These are phyloP conservation scores for Calephelis nemesis DNA, from an alignment of 1,140 invertebrate species.

Conservation along the genomic window DNA sequence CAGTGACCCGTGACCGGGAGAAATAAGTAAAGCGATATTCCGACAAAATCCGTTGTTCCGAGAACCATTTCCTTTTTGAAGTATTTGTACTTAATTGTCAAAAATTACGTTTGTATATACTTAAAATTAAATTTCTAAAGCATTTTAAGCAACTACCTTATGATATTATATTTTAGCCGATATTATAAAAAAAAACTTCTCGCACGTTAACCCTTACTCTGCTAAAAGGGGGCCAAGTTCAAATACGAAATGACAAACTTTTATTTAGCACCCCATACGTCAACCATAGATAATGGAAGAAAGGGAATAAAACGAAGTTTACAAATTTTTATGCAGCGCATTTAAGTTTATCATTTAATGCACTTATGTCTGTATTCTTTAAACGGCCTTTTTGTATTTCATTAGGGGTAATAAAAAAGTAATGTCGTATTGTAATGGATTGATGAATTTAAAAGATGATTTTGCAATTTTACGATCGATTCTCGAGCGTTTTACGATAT, in stretches of 20 bases:
- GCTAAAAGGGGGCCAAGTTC: slow-evolving; percentile 55
- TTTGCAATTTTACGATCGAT: slow-evolving; percentile 71
- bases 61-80: too few relatives aligned
- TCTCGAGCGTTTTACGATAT: slow-evolving; percentile 54
- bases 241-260: slow-evolving; percentile 61
- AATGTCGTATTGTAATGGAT: slow-evolving; percentile 69
- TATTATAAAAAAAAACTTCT: background rate
- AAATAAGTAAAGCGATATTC: too few relatives aligned
- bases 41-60: too few relatives aligned
- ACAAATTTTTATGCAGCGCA: slow-evolving; percentile 73
- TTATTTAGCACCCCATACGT: slow-evolving; percentile 61
- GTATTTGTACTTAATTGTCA: too few relatives aligned
- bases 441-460: slow-evolving; percentile 74
- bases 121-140: too few relatives aligned
- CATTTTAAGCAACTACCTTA: too few relatives aligned
- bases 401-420: slow-evolving; percentile 75
- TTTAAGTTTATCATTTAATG: slow-evolving; percentile 72
- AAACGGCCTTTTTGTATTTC: slow-evolving; percentile 56
- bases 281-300: slow-evolving; percentile 55
- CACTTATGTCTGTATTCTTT: slow-evolving; percentile 43
- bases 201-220: slow-evolving; percentile 13
- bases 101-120: too few relatives aligned
- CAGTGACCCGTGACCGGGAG: too few relatives aligned
- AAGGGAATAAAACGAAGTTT: slow-evolving; percentile 49
- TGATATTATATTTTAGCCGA: background rate